Percentiles rank a stretch among this genome's conserved stretches.
Conservation (phyloP, 1,140 invertebrate species). For the Mesaphorura yosii region DNA sequence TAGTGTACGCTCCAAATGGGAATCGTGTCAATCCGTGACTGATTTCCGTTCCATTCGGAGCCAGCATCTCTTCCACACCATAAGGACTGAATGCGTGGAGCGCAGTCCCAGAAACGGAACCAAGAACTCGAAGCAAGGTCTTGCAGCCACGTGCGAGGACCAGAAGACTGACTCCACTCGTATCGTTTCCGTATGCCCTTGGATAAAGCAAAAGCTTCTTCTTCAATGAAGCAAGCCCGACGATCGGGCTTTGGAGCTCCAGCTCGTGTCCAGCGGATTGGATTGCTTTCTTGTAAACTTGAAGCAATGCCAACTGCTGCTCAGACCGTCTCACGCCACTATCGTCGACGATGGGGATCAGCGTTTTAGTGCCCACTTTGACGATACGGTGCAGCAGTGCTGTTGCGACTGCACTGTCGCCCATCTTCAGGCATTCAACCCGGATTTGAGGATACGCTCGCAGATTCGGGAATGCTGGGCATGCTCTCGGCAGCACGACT, state of each 20-base stretch:
- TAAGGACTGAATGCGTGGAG: neutral
- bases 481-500: conserved; percentile 11
- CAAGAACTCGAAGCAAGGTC: neutral
- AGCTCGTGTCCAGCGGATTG: conserved; percentile 1
- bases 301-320: conserved; percentile 10
- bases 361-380: conserved; percentile 10
- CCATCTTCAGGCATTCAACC: conserved; percentile 21
- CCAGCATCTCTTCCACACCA: neutral
- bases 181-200: neutral
- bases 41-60: conserved; percentile 24
- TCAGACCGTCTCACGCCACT: no score
- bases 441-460: neutral
- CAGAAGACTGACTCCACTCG: neutral
- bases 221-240: conserved; percentile 7
- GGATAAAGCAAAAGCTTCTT: conserved; percentile 4
- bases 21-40: no score
- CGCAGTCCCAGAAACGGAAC: neutral
- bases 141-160: neutral
- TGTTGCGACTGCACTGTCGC: conserved; percentile 2
- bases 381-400: conserved; percentile 23
- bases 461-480: neutral
- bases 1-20: conserved; percentile 25
- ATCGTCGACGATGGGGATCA: conserved; percentile 23
- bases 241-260: neutral
- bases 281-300: conserved; percentile 7